Evolutionary conservation across 2,888 invertebrate genomes (phyloP).

Genomic region (Aphelenchoides bicaudatus): DNA sequence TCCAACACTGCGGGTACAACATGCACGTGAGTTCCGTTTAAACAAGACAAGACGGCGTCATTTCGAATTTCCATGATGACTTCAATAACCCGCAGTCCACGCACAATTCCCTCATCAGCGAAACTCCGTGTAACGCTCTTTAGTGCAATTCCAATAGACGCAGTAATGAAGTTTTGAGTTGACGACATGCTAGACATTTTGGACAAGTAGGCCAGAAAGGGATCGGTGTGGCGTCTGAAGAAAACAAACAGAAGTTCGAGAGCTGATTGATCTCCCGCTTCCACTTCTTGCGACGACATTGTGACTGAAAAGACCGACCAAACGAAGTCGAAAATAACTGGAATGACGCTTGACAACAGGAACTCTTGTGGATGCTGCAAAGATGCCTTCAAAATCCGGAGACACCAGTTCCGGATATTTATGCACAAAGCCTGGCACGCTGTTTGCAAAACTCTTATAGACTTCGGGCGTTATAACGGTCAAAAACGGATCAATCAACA

Average conservation of each 20-base stretch:
- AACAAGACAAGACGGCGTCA: neutral
- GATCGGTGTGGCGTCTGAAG: neutral
- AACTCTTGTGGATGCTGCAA: neutral
- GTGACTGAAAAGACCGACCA: neutral
- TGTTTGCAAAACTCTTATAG: neutral
- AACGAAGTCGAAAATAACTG: constrained; percentile 1
- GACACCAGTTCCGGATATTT: constrained; percentile 3
- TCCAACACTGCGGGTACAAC: neutral
- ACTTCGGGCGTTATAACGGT: neutral
- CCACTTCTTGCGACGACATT: neutral
- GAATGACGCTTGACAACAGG: neutral
- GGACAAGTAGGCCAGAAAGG: neutral
- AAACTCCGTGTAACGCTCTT: neutral
- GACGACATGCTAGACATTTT: neutral
- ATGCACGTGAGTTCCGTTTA: neutral
- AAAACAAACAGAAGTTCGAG: constrained; percentile 5
- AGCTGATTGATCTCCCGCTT: neutral
- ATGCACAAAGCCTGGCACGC: constrained; percentile 1
- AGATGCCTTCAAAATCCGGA: constrained; percentile 1
- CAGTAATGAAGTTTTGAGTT: neutral
- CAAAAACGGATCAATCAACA: neutral
- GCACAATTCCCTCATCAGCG: constrained; percentile 6
- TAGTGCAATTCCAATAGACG: neutral
- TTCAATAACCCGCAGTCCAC: constrained; percentile 9
- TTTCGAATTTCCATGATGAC: neutral